Evolutionary conservation across 2,797 vertebrate genomes (phyloP), one percentile per base, ranked within the genome.

Genomic region (Halcyon badia): DNA sequence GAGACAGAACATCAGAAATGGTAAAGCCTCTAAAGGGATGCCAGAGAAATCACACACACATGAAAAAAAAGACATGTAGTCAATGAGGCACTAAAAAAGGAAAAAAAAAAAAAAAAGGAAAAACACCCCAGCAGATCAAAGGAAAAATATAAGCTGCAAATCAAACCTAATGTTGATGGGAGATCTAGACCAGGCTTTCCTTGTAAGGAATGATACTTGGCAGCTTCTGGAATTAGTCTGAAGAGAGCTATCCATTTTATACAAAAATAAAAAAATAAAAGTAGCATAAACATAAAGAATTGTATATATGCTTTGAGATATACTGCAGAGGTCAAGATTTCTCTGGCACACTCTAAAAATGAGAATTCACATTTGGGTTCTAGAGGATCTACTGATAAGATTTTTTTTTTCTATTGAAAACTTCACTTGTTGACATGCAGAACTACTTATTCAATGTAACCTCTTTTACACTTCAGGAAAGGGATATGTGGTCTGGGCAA

Each of bases 11-110:
- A 2, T 94, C 94, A 94, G 89, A 96, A 97, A 92, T 89, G 41
- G 88, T 91, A 96, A 93, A 94, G n/a, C 35, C 96, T 96, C 87
- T 96, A 89, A 97, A 97, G 39, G 28, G 28, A 70, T 90, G 89
- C 57, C 96, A 97, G 69, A 89, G 95, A 97, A 90, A 87, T 82
- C 85, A 97, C 95, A 94, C 41, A 42, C 41, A 42, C 41, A 42
- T 17, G 5, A 95, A 35, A 17, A 35, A 16, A 3, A 22, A 56
- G 57, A 78, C 62, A 19, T 77, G 24, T 60, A 87, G 41, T 49
- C 61, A 88, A 20, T 21, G 30, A 84, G 33, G 30, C 24, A 64
- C 48, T 58, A 76, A 9, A 35, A 66, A 49, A 28, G 28, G 21
- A 7, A 25, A 15, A 26, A 11, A 0, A 0, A 11, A 48, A 37